Evolutionary conservation across 2,888 invertebrate genomes (phyloP), one percentile per base, ranked within the genome.

Genomic region (Petrolisthes cinctipes): DNA sequence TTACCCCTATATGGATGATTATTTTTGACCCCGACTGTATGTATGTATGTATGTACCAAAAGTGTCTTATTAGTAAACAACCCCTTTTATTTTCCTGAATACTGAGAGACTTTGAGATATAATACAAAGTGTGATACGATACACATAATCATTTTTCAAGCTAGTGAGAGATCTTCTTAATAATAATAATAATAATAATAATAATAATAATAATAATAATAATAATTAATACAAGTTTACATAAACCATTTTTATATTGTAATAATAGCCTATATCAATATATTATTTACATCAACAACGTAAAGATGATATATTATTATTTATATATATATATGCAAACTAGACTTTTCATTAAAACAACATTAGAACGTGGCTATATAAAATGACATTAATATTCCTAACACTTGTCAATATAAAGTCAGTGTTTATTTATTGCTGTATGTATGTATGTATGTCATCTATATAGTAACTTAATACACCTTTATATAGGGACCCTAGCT

Each of bases 281-380:
- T 37, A 37, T 37, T 87, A 88, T 85, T 85, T 88, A 88, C 88
- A 88, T 88, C 85, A 88, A 88, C 88, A 88, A 88, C 88, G 85
- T 82, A 88, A 88, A 88, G 88, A 85, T 85, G 85, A 88, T 87
- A 86, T 37, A 37, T 37, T 37, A 37, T 37, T 37, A 37, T 84
- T 66, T 85, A 83, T 84, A 82, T 83, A 78, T 85, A 85, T 86
- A 87, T 88, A 88, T 88, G 84, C 85, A 88, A 88, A 88, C 88
- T 88, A 88, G 88, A 88, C 88, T 88, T 88, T 88, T 88, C 88
- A 88, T 85, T 78, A 88, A 88, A 88, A 85, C 88, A 88, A 88
- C 88, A 87, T 87, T 87, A 87, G 83, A 83, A 80, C 85, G 84
- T 82, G 85, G 82, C 88, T 88, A 88, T 37, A 37, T 88, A 88